Percentiles rank a stretch among this genome's conserved stretches.
Conservation (phyloP, 2,888 invertebrate genomes). For the Agrochola circellaris region DNA sequence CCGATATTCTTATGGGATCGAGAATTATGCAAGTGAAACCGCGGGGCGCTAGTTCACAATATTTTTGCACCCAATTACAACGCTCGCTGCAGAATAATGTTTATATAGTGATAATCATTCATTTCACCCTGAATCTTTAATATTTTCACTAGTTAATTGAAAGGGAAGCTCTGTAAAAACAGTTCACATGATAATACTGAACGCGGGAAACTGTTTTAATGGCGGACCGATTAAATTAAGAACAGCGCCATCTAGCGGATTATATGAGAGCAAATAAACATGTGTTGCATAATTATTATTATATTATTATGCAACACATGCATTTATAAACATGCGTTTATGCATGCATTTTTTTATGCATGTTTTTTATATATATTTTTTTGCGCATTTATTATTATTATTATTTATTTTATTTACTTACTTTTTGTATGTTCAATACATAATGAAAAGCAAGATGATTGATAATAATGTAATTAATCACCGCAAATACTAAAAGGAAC, state of each 20-base stretch:
- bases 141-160: conserved; percentile 84
- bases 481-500: background rate
- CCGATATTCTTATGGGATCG: too few species aligned
- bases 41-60: background rate
- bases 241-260: conserved; percentile 80
- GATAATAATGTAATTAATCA: background rate
- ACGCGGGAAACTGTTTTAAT: conserved; percentile 66
- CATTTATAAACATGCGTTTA: too few species aligned
- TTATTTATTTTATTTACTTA: too few species aligned
- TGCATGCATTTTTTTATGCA: too few species aligned
- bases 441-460: background rate
- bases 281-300: background rate
- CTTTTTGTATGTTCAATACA: background rate
- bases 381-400: too few species aligned
- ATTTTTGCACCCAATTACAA: background rate
- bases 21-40: too few species aligned
- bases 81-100: conserved; percentile 11
- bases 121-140: conserved; percentile 61
- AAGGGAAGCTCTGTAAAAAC: conserved; percentile 83
- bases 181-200: conserved; percentile 70
- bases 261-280: conserved; percentile 25
- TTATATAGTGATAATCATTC: conserved; percentile 42
- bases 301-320: too few species aligned
- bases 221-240: conserved; percentile 67
- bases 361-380: too few species aligned